Conservation (phyloP, 2,797 vertebrate species). For the Pitangus sulphuratus region DNA sequence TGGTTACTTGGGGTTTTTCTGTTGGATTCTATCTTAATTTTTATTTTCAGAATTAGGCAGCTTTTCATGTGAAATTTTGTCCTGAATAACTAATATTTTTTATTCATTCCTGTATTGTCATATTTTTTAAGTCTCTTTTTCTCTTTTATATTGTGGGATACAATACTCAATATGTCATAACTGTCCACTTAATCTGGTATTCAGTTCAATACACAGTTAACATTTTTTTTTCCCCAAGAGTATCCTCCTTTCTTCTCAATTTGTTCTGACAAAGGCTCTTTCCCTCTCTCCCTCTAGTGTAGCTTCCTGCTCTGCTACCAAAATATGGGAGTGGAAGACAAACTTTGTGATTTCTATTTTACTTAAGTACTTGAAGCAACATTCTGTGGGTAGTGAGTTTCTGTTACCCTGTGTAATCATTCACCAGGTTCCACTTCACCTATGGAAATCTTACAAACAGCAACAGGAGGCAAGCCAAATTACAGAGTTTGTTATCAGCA, state of each 20-base stretch:
- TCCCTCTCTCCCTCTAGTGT: neutral
- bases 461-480: neutral
- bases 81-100: neutral
- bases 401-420: neutral
- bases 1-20: accelerated
- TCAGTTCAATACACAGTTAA: neutral
- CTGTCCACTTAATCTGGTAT: neutral
- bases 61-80: neutral
- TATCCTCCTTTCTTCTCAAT: neutral
- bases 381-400: neutral
- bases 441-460: neutral
- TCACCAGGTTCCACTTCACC: neutral
- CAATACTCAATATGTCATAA: neutral
- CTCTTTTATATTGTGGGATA: neutral
- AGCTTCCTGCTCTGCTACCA: neutral
- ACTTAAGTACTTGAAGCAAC: neutral
- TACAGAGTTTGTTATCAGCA: neutral
- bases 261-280: neutral
- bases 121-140: neutral
- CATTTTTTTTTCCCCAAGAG: neutral
- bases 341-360: neutral
- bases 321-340: neutral
- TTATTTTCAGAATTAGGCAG: neutral
- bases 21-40: neutral
- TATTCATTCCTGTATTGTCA: neutral